Conservation (phyloP, 2,113 vertebrate species). For the Cyrtonyx montezumae region DNA sequence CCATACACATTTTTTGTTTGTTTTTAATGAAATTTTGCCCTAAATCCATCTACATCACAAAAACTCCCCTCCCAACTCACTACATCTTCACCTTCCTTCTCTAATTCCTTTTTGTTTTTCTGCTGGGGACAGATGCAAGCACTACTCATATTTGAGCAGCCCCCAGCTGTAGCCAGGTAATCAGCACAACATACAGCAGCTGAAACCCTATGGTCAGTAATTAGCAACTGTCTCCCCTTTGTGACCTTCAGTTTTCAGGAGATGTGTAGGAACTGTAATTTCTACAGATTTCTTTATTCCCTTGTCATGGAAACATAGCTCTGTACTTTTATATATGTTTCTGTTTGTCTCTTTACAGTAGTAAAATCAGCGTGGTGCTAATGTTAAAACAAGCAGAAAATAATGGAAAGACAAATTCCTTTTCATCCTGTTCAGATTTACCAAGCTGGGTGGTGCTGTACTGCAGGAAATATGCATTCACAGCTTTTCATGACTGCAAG, state of each 20-base stretch:
- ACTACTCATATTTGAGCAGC: background rate
- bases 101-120: background rate
- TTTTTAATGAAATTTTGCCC: fast-evolving
- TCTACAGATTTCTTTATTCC: fast-evolving
- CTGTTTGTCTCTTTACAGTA: background rate
- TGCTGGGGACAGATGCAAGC: background rate
- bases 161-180: background rate
- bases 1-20: no score
- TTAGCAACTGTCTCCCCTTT: background rate
- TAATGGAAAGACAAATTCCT: background rate
- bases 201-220: background rate
- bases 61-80: fast-evolving
- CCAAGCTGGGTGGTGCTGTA: background rate
- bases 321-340: fast-evolving
- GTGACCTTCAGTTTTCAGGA: fast-evolving
- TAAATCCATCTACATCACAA: background rate
- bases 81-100: fast-evolving
- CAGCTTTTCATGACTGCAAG: background rate
- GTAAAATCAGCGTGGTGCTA: fast-evolving
- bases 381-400: background rate
- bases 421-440: background rate
- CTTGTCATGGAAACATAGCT: background rate
- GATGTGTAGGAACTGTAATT: fast-evolving
- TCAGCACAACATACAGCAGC: background rate
- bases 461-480: background rate